Base-by-base conservation (phyloP, 1,140 invertebrate genomes). In the Psilanteris sp. region DNA sequence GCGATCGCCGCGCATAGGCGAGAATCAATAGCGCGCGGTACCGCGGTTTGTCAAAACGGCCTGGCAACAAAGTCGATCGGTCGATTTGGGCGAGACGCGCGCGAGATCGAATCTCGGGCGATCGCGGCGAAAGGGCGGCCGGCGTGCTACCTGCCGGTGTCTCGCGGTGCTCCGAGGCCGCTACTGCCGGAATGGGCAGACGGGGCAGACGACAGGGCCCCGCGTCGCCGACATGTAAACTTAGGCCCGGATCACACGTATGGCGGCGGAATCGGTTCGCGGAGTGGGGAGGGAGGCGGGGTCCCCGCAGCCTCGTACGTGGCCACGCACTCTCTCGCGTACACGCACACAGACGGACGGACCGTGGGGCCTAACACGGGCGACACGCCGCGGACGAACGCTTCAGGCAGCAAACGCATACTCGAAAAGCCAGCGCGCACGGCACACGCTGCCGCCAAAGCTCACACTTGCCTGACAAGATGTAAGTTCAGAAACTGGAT, bases 401-500 rank as follows among this genome's bases (percentile, higher is more conserved):
- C n/a, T n/a, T n/a, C n/a, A 24, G 54, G 13, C 39, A 46, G 61
- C 41, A 22, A 32, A 54, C 64, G 43, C 57, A 66, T 16, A 75
- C 67, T 55, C 64, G 46, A 67, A 68, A 68, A 55, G 46, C 55
- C 34, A 39, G 36, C 32, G 36, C 26, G 48, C 64, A 18, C 44
- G 54, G 50, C 64, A 41, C 48, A 57, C 50, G 66, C 43, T 64
- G 50, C 66, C 36, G 79, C 79, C 72, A 83, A 87, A 85, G 86
- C 84, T 85, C 85, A 81, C 85, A 85, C 87, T 87, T 83, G 85
- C 83, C 85, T 83, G 85, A 87, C 87, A 87, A 87, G 86, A 86
- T 87, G 86, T 86, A 88, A 87, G 83, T 86, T 86, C 83, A 79
- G 79, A 85, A 86, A 86, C 81, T 87, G 85, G 86, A 87, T 86